These are phyloP conservation scores for Plebejus argus DNA, from an alignment of 2,888 invertebrate genomes.

Conservation along the genomic window DNA sequence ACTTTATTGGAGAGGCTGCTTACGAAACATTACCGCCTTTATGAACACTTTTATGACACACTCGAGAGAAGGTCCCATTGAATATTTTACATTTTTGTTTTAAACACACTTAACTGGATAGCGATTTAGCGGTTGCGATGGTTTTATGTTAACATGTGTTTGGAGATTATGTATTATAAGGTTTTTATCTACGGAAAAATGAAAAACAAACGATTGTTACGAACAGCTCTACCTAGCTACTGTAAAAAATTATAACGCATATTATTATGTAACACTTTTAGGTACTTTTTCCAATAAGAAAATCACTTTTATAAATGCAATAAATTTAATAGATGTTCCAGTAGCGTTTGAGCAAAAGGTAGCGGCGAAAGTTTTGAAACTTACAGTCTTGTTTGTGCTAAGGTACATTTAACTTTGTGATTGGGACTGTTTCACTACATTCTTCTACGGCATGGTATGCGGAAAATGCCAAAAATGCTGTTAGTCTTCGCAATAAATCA, in stretches of 20 bases:
- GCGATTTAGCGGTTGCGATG: neutral
- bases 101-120: neutral
- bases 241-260: neutral
- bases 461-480: neutral
- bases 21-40: slow-evolving; percentile 11
- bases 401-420: neutral
- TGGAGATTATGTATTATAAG: neutral
- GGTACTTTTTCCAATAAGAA: neutral
- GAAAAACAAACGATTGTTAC: neutral
- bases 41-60: slow-evolving; percentile 1
- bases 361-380: neutral
- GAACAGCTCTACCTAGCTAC: neutral
- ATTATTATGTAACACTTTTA: neutral
- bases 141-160: neutral
- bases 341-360: neutral
- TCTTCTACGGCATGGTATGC: neutral
- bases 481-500: neutral
- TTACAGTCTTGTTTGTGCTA: neutral
- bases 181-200: neutral
- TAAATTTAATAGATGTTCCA: neutral
- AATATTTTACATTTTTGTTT: slow-evolving; percentile 1
- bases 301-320: neutral
- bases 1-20: slow-evolving; percentile 14
- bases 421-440: neutral
- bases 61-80: neutral